Conservation (phyloP, 2,888 invertebrate species). For the Meteorus colon region DNA sequence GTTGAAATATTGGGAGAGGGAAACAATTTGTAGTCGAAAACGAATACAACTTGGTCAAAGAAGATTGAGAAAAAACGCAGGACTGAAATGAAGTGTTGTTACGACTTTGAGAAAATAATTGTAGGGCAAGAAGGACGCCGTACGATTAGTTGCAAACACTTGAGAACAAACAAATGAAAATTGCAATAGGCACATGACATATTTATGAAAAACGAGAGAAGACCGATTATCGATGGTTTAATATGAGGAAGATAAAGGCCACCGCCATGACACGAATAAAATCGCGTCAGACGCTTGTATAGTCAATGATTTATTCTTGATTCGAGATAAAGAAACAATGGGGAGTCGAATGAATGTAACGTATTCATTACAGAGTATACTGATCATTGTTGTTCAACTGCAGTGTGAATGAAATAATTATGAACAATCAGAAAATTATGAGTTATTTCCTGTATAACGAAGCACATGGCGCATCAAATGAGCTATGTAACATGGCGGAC, state of each 20-base stretch:
- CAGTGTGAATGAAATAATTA: neutral
- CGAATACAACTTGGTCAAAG: too few relatives aligned
- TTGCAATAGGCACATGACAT: neutral
- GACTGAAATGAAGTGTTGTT: neutral
- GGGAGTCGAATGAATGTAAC: neutral
- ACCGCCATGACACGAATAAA: slow-evolving; percentile 67
- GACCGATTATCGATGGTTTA: neutral
- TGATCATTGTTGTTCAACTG: neutral
- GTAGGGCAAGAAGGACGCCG: too few relatives aligned
- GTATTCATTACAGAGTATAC: neutral
- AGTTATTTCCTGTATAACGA: slow-evolving; percentile 51
- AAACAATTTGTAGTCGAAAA: neutral
- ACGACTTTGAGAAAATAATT: too few relatives aligned
- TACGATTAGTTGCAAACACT: too few relatives aligned
- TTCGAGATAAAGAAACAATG: neutral
- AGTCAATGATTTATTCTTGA: neutral
- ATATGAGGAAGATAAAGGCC: slow-evolving; percentile 45
- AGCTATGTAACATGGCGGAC: slow-evolving; percentile 67
- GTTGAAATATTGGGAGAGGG: neutral
- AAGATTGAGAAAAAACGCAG: slow-evolving; percentile 44
- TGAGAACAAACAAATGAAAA: neutral
- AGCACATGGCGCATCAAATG: slow-evolving; percentile 66
- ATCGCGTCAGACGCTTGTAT: slow-evolving; percentile 49
- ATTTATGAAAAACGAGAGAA: neutral
- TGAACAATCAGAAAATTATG: slow-evolving; percentile 48